A percentile compares a stretch with the other conserved stretches of the same genome.
These are phyloP conservation scores for Rana temporaria DNA, from an alignment of 2,113 vertebrate genomes.

Conservation along the genomic window DNA sequence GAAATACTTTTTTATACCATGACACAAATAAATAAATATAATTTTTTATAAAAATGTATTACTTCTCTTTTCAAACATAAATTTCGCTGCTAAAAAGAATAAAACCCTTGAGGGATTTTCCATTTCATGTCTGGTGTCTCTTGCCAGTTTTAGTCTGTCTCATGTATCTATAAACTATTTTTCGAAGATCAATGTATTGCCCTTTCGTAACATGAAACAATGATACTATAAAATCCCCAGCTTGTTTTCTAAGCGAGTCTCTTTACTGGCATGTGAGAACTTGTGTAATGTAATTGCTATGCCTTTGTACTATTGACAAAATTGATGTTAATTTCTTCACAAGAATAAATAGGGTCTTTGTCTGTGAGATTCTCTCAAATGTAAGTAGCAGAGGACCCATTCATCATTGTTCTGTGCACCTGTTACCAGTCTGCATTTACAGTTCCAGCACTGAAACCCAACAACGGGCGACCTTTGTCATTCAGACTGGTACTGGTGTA, in stretches of 20 bases:
- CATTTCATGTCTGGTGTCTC: no score
- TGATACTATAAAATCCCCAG: not conserved
- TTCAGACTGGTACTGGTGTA: not conserved
- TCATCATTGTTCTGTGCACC: slow-evolving; percentile 51
- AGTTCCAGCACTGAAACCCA: not conserved
- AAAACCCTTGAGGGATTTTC: no score
- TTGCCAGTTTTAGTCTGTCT: no score
- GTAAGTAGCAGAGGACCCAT: slow-evolving; percentile 6
- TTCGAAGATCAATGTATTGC: no score
- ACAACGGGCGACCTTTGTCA: not conserved
- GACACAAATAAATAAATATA: no score
- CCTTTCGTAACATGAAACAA: not conserved
- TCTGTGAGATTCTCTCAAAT: slow-evolving; percentile 9
- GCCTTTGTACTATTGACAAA: slow-evolving; percentile 38
- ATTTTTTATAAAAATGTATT: no score
- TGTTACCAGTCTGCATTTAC: slow-evolving; percentile 28
- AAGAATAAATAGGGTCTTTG: slow-evolving; percentile 37
- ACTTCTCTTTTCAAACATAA: no score
- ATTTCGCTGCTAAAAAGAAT: no score
- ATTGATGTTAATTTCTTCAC: slow-evolving; percentile 18
- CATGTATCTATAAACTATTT: no score
- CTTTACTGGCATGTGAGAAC: not conserved
- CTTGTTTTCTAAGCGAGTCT: not conserved
- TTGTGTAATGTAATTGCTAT: slow-evolving; percentile 22
- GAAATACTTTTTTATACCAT: no score